phyloP scores from a whole-genome alignment of 2,888 invertebrate species.

The Machimus atricapillus region DNA sequence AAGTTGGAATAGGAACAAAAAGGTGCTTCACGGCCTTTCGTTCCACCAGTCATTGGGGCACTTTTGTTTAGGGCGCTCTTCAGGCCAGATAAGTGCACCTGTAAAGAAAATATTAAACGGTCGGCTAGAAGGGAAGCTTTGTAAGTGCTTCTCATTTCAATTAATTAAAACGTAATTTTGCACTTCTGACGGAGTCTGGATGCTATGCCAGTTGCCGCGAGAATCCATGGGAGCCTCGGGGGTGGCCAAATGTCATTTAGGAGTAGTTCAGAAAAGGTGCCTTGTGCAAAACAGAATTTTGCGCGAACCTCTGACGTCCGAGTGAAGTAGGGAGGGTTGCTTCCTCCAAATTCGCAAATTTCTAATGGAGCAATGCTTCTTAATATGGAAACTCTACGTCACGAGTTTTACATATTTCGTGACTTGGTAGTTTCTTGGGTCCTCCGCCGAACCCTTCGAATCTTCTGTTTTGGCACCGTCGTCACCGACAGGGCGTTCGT shows the following conservation, averaged over 20 bases:
- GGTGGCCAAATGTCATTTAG: not conserved
- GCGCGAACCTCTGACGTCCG: not conserved
- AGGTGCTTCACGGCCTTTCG: not conserved
- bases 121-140: not conserved
- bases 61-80: not conserved
- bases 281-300: not conserved
- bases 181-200: not conserved
- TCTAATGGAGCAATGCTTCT: not conserved
- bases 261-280: not conserved
- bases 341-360: not conserved
- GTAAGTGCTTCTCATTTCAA: slow-evolving; percentile 14
- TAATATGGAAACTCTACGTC: not conserved
- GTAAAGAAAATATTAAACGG: slow-evolving; percentile 1
- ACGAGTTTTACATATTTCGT: not conserved
- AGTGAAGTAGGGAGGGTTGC: not conserved
- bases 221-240: not conserved
- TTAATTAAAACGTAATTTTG: slow-evolving; percentile 34
- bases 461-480: not conserved
- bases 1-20: not conserved
- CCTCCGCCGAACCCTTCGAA: not conserved
- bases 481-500: no score
- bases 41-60: not conserved
- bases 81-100: not conserved
- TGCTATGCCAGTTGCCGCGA: not conserved
- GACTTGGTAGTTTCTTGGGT: not conserved